Evolutionary conservation across 2,797 vertebrate species (phyloP).

Genomic region (Pangasius krempfi): DNA sequence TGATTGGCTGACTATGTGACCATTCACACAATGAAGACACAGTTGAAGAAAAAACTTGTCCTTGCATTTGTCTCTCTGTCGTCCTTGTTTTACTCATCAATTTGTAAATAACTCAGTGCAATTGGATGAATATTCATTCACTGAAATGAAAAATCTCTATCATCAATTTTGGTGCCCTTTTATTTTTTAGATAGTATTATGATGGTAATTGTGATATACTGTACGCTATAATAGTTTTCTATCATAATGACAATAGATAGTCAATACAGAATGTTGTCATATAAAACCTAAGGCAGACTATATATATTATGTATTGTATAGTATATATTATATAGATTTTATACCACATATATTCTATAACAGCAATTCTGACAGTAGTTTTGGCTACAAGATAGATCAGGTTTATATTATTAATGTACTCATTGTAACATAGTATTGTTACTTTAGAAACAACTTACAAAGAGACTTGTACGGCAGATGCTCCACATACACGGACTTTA

Average conservation of each 20-base stretch:
- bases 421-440: neutral
- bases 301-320: neutral
- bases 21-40: neutral
- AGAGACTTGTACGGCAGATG: neutral
- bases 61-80: neutral
- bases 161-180: neutral
- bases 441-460: neutral
- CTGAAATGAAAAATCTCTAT: neutral
- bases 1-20: neutral
- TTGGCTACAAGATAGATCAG: neutral
- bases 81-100: constrained; percentile 1
- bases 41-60: neutral
- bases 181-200: constrained; percentile 6
- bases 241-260: neutral
- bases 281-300: neutral
- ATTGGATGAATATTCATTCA: neutral
- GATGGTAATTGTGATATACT: neutral
- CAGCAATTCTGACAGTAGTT: neutral
- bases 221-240: constrained; percentile 9
- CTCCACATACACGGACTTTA: neutral
- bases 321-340: neutral
- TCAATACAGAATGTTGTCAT: neutral
- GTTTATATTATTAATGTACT: neutral
- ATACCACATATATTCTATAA: constrained; percentile 1
- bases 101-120: constrained; percentile 3